Conservation (phyloP, 2,113 vertebrate species). For the Hypocryptadius cinnamomeus region DNA sequence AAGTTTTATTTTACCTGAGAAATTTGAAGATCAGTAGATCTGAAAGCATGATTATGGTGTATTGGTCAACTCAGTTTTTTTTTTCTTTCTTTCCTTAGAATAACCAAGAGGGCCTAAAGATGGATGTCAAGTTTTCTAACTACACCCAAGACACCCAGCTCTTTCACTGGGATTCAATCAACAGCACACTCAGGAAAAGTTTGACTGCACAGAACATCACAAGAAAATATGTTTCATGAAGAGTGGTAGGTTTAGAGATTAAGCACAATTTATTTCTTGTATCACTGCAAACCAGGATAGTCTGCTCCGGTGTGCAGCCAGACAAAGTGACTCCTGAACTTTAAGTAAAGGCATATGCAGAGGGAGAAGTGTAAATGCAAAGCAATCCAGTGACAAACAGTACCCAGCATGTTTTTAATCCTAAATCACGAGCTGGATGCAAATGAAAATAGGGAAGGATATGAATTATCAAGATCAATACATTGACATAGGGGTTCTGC, state of each 20-base stretch:
- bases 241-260: background rate
- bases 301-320: background rate
- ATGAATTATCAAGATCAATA: background rate
- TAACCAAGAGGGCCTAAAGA: background rate
- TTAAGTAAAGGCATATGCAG: background rate
- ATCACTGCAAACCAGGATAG: background rate
- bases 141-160: background rate
- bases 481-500: background rate
- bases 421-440: background rate
- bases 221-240: background rate
- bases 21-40: background rate
- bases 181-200: background rate
- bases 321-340: background rate
- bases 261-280: background rate
- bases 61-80: background rate
- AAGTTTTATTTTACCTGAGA: background rate
- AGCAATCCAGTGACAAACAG: background rate
- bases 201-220: background rate
- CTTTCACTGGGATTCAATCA: background rate
- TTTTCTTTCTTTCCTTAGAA: background rate
- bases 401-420: background rate
- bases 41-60: background rate
- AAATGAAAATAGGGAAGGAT: background rate
- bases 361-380: background rate
- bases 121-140: background rate